Evolutionary conservation across 2,797 vertebrate species (phyloP).

Genomic region (Peromyscus aztecus): DNA sequence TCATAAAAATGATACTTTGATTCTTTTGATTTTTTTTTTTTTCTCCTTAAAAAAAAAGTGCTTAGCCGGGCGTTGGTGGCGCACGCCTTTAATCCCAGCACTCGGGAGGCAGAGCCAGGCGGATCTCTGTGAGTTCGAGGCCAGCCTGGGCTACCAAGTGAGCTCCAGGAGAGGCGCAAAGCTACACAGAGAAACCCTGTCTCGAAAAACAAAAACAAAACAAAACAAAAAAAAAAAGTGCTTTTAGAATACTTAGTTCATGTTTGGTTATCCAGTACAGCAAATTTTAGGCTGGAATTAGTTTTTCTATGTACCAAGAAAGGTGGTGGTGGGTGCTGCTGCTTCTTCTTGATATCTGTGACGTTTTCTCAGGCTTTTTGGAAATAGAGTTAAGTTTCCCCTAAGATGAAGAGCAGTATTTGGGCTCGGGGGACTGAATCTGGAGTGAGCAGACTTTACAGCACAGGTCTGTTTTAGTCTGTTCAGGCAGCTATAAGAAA

Average conservation of each 20-base stretch:
- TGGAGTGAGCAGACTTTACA: constrained; percentile 25
- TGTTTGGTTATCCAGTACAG: background rate
- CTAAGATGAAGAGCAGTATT: background rate
- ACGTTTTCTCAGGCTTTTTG: constrained; percentile 1
- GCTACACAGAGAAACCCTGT: no score
- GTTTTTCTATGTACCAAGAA: background rate
- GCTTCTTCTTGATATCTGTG: background rate
- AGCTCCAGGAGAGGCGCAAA: no score
- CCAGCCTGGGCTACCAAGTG: no score
- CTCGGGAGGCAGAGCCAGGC: no score
- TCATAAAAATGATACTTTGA: background rate
- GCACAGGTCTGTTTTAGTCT: background rate
- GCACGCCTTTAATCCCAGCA: no score
- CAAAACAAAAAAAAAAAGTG: background rate
- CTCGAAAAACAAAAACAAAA: no score
- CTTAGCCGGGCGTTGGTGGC: no score
- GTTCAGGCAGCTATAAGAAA: background rate
- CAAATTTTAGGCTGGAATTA: background rate
- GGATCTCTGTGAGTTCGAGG: no score
- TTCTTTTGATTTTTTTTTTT: background rate
- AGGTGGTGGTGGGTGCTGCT: background rate
- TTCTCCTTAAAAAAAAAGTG: background rate
- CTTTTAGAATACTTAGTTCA: background rate
- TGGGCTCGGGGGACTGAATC: background rate
- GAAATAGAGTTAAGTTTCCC: background rate